Percentiles rank a stretch among this genome's conserved stretches.
phyloP scores from a whole-genome alignment of 2,113 vertebrate species.

The Burhinus oedicnemus region DNA sequence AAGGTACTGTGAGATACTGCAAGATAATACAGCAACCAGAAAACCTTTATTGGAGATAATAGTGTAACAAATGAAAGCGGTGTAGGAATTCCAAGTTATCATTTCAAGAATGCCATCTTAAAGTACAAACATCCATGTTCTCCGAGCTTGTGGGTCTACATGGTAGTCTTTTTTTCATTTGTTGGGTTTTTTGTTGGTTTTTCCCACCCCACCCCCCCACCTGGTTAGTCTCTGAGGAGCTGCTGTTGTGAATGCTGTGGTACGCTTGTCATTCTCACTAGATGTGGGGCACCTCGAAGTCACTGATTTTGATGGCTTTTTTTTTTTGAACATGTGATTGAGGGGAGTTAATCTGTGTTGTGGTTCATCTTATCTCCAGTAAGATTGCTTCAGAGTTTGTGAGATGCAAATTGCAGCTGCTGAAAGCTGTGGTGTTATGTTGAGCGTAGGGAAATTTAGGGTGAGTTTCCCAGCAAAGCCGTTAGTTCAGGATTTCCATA shows the following conservation, averaged over 20 bases:
- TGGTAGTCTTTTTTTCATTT: not conserved
- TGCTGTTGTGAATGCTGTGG: not conserved
- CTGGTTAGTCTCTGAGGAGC: not conserved
- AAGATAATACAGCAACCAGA: not conserved
- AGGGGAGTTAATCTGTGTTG: not conserved
- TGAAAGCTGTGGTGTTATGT: not conserved
- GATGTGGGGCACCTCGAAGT: not conserved
- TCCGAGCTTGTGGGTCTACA: not conserved
- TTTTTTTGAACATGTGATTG: not conserved
- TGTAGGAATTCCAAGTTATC: not conserved
- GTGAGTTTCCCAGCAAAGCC: not conserved
- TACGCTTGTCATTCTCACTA: not conserved
- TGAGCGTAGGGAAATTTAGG: not conserved
- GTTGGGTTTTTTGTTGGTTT: not conserved
- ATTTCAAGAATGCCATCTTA: not conserved
- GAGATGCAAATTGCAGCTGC: not conserved
- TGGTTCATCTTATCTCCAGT: not conserved
- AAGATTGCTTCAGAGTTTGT: not conserved
- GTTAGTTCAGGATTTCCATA: conserved; percentile 4
- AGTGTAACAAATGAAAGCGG: not conserved
- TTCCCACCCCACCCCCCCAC: accelerated
- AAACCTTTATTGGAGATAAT: not conserved
- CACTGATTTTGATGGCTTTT: not conserved
- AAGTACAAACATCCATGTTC: accelerated
- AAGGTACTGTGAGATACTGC: not conserved